Conservation (phyloP, 2,888 invertebrate species). For the Pristionchus japonicus region DNA sequence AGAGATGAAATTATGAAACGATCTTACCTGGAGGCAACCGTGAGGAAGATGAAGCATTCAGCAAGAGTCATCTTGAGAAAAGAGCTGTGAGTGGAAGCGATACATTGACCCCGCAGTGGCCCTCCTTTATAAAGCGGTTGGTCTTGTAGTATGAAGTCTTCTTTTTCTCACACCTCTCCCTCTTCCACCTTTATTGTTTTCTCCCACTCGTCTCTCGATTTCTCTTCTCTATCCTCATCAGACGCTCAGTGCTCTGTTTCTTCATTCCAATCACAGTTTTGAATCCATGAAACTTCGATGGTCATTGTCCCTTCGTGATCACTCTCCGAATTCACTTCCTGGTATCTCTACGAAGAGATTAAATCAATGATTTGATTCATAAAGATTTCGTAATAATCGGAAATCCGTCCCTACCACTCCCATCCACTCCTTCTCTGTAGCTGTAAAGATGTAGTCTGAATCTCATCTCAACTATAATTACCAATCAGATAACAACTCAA, state of each 20-base stretch:
- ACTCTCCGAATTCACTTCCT: neutral
- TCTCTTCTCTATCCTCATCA: neutral
- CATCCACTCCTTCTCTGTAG: neutral
- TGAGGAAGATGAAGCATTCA: neutral
- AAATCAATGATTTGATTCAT: neutral
- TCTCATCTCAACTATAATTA: neutral
- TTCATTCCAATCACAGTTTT: neutral
- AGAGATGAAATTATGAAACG: neutral
- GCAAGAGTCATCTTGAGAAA: neutral
- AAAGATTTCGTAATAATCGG: neutral
- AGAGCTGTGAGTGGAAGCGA: neutral
- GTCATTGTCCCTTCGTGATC: neutral
- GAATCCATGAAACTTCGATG: neutral
- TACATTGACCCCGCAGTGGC: neutral
- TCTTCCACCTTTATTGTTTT: neutral
- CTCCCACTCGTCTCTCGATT: neutral
- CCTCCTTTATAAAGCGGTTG: neutral
- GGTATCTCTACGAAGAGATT: neutral
- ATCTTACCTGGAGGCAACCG: neutral
- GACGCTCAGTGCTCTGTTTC: neutral
- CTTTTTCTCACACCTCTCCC: neutral
- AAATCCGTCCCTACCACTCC: neutral
- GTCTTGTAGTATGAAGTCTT: slow-evolving; percentile 6
- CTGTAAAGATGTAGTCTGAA: neutral
- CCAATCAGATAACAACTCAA: neutral